Conservation (phyloP, 64 coral and sea anemone genomes). For the Stichodactyla mertensii region DNA sequence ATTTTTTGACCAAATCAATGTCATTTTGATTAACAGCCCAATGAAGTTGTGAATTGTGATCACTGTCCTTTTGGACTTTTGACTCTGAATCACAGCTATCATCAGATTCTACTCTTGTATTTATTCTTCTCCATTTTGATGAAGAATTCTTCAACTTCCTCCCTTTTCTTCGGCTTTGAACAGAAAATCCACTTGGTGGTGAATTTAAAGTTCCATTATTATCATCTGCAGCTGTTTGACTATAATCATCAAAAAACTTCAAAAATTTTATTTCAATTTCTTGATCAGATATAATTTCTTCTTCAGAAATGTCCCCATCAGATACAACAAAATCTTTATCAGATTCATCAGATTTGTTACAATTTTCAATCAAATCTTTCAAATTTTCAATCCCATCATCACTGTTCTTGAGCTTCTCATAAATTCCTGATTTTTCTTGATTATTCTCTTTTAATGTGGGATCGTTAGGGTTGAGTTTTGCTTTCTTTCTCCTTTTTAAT, state of each 20-base stretch:
- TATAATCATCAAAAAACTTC: conserved; percentile 47
- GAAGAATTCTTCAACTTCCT: conserved; percentile 26
- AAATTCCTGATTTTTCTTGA: background rate
- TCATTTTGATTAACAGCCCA: conserved; percentile 43
- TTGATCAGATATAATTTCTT: conserved; percentile 19
- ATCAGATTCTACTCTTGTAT: conserved; percentile 53
- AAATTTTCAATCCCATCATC: conserved; percentile 24
- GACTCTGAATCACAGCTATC: conserved; percentile 33
- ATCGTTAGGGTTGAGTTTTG: conserved; percentile 43
- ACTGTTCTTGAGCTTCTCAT: conserved; percentile 20
- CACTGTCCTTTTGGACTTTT: background rate
- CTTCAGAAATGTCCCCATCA: conserved; percentile 62
- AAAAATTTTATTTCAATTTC: conserved; percentile 44
- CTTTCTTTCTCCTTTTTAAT: conserved; percentile 45
- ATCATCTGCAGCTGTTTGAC: conserved; percentile 17
- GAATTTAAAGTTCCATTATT: background rate
- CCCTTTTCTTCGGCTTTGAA: conserved; percentile 9
- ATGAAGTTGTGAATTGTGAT: conserved; percentile 23
- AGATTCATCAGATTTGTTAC: conserved; percentile 63
- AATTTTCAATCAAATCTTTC: conserved; percentile 25
- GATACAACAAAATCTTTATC: conserved; percentile 80
- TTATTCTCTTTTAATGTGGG: background rate
- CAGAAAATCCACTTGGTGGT: background rate
- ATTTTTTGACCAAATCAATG: conserved; percentile 28
- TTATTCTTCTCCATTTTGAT: conserved; percentile 64